Conservation (phyloP, 2,797 vertebrate species). For the Muscicapa striata region DNA sequence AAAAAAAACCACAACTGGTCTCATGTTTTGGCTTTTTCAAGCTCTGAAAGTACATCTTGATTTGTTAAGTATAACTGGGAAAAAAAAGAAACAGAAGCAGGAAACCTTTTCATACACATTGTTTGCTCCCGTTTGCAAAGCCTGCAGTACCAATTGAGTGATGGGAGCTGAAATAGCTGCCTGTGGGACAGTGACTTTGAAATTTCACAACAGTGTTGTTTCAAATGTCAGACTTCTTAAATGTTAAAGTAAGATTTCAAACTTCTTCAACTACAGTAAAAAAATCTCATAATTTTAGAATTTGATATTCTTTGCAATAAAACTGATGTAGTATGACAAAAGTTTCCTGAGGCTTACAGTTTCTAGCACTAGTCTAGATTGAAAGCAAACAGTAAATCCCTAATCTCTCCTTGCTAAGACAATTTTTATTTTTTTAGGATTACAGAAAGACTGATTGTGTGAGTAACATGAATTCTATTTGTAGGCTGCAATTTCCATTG, state of each 20-base stretch:
- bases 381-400: neutral
- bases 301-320: neutral
- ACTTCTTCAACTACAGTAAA: neutral
- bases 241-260: neutral
- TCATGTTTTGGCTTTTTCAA: neutral
- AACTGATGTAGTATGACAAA: neutral
- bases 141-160: neutral
- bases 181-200: neutral
- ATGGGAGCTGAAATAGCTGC: neutral
- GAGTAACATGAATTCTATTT: neutral
- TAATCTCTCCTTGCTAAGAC: neutral
- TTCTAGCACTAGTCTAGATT: neutral
- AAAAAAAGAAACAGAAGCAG: neutral
- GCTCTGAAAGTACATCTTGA: neutral
- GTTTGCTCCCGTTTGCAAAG: neutral
- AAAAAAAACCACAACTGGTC: fast-evolving
- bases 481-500: neutral
- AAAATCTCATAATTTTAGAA: neutral
- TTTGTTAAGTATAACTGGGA: neutral
- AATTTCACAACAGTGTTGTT: neutral
- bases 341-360: neutral
- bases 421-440: neutral
- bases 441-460: neutral
- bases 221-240: neutral
- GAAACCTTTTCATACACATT: neutral